Percentiles rank a stretch among this genome's conserved stretches.
Conservation (phyloP, 2,113 vertebrate genomes). For the Phainopepla nitens region DNA sequence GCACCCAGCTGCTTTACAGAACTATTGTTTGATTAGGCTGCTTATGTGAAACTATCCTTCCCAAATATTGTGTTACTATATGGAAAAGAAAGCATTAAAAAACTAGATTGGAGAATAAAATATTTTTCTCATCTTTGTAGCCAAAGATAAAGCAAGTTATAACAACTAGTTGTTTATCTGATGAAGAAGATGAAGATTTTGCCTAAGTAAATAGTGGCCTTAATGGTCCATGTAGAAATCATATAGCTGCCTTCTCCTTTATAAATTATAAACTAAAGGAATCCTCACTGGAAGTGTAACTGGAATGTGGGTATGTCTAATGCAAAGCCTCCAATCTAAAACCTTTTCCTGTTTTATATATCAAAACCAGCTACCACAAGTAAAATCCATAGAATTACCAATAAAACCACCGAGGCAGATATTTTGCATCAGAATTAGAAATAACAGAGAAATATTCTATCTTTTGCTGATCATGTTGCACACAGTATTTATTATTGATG, state of each 20-base stretch:
- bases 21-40: not conserved
- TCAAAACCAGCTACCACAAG: not conserved
- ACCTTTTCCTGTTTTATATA: not conserved
- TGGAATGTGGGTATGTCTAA: not conserved
- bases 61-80: not conserved
- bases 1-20: not conserved
- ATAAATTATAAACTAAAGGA: slow-evolving; percentile 1
- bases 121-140: not conserved
- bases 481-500: not conserved
- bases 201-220: not conserved
- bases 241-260: not conserved
- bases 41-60: not conserved
- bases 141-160: not conserved
- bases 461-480: not conserved
- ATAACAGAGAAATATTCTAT: not conserved
- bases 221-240: not conserved
- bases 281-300: not conserved
- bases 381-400: not conserved
- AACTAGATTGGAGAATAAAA: not conserved
- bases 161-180: not conserved
- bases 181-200: not conserved
- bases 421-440: not conserved
- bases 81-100: not conserved
- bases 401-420: not conserved
- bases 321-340: slow-evolving; percentile 21